These are phyloP conservation scores for Scaeva pyrastri DNA, from an alignment of 2,888 invertebrate species.

Conservation along the genomic window DNA sequence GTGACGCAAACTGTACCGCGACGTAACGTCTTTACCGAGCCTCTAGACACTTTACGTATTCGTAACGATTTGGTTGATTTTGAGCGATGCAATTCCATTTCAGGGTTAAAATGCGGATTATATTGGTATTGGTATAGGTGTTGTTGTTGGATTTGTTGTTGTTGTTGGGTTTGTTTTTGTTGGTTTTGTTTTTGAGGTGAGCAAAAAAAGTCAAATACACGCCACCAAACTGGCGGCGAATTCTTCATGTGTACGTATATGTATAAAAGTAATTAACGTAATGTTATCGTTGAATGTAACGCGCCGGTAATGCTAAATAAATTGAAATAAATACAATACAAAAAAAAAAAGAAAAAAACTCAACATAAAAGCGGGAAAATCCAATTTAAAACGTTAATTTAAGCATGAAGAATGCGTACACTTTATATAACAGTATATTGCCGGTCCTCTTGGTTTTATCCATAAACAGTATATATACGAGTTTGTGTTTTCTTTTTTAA, in stretches of 20 bases:
- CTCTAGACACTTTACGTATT: constrained; percentile 79
- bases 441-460: constrained; percentile 16
- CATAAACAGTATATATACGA: no score
- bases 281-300: neutral
- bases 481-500: neutral
- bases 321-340: neutral
- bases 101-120: constrained; percentile 63
- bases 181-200: constrained; percentile 10
- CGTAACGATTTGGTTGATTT: constrained; percentile 80
- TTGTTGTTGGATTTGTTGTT: constrained; percentile 29
- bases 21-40: constrained; percentile 79
- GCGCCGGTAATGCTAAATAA: constrained; percentile 30
- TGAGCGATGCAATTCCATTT: constrained; percentile 80
- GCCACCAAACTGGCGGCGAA: constrained; percentile 43
- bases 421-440: constrained; percentile 16
- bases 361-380: constrained; percentile 39
- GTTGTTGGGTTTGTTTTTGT: neutral
- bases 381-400: constrained; percentile 63
- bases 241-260: constrained; percentile 28
- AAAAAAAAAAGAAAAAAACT: neutral
- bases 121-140: no score
- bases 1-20: constrained; percentile 79
- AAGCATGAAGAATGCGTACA: constrained; percentile 56
- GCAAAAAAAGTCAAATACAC: constrained; percentile 26
- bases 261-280: constrained; percentile 11